phyloP scores from a whole-genome alignment of 2,797 vertebrate species.

The Brotula barbata region DNA sequence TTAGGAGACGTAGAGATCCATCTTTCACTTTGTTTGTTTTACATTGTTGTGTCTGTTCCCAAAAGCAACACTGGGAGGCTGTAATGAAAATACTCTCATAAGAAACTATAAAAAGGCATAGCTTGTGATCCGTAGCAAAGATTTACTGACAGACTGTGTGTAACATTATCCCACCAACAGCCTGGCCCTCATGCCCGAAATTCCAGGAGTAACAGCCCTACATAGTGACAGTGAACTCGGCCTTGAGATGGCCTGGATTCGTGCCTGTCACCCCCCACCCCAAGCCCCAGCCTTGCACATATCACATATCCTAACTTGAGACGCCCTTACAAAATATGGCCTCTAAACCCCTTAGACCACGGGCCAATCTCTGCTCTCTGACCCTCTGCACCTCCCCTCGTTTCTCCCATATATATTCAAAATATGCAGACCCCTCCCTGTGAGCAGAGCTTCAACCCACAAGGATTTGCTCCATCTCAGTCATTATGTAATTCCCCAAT shows the following conservation, averaged over 20 bases:
- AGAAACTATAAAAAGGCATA: slow-evolving; percentile 42
- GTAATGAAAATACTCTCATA: slow-evolving; percentile 32
- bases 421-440: slow-evolving; percentile 45
- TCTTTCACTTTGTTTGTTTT: background rate
- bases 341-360: slow-evolving; percentile 36
- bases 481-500: slow-evolving; percentile 71
- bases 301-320: slow-evolving; percentile 65
- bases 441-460: slow-evolving; percentile 38
- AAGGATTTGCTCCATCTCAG: slow-evolving; percentile 41
- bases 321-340: slow-evolving; percentile 59
- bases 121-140: slow-evolving; percentile 23
- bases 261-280: no score
- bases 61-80: slow-evolving; percentile 22
- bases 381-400: slow-evolving; percentile 34
- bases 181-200: slow-evolving; percentile 65
- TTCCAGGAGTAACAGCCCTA: slow-evolving; percentile 67
- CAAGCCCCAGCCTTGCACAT: slow-evolving; percentile 29
- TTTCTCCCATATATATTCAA: slow-evolving; percentile 47
- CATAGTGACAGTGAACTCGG: slow-evolving; percentile 65
- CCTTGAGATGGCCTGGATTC: slow-evolving; percentile 61
- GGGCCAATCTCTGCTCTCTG: slow-evolving; percentile 53
- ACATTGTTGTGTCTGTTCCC: background rate
- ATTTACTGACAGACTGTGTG: slow-evolving; percentile 60
- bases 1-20: background rate
- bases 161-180: slow-evolving; percentile 69